Evolutionary conservation across 1,140 invertebrate genomes (phyloP).

Genomic region (Lucilia cuprina): DNA sequence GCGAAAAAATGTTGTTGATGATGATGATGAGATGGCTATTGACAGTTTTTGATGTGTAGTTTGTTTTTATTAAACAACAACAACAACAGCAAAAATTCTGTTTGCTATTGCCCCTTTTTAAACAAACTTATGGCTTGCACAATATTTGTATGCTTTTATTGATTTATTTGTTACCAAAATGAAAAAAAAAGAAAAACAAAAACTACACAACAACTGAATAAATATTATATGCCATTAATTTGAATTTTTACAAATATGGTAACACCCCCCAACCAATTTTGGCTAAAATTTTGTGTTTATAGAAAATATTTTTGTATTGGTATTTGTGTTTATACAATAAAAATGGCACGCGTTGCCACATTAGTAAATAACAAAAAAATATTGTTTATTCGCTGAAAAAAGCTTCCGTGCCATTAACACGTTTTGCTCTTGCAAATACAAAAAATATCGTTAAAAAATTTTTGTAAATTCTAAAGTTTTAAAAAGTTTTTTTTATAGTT

Average conservation of each 20-base stretch:
- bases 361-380: conserved; percentile 9
- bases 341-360: conserved; percentile 21
- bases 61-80: background rate
- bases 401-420: conserved; percentile 23
- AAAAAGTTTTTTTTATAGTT: too few relatives aligned
- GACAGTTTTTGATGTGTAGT: too few relatives aligned
- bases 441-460: too few relatives aligned
- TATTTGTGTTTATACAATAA: background rate
- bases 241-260: background rate
- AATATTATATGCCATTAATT: background rate
- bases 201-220: too few relatives aligned
- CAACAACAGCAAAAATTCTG: background rate
- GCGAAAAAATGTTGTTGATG: too few relatives aligned
- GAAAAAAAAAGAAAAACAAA: too few relatives aligned
- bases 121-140: too few relatives aligned
- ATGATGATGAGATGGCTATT: too few relatives aligned
- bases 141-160: too few relatives aligned
- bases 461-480: too few relatives aligned
- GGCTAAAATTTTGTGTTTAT: background rate
- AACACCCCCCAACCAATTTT: background rate
- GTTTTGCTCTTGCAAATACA: background rate
- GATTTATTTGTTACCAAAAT: too few relatives aligned
- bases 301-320: background rate
- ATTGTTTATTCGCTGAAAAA: background rate
- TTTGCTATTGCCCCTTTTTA: background rate